Percentiles rank a stretch among this genome's conserved stretches.
phyloP scores from a whole-genome alignment of 23 tunicate species.

The Clavelina lepadiformis region DNA sequence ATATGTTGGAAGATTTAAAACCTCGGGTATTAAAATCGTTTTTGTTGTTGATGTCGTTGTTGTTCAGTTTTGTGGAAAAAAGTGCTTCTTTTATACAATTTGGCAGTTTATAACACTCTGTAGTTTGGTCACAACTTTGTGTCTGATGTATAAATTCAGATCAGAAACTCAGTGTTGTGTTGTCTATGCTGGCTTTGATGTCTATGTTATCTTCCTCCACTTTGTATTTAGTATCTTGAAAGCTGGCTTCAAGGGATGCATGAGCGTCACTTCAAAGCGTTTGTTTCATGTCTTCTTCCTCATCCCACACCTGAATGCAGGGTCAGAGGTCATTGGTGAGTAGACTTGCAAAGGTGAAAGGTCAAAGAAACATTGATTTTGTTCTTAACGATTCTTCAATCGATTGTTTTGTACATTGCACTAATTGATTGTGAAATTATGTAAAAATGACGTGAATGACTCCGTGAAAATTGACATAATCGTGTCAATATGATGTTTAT shows the following conservation, averaged over 20 bases:
- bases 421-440: not conserved
- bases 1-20: slow-evolving; percentile 57
- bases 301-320: slow-evolving; percentile 32
- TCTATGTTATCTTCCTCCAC: not conserved
- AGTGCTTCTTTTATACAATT: no score
- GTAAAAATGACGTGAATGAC: no score
- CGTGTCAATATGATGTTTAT: no score
- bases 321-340: slow-evolving; percentile 38
- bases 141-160: no score
- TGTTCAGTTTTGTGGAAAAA: no score
- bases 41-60: not conserved
- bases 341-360: not conserved
- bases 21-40: slow-evolving; percentile 20
- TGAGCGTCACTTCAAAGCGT: slow-evolving; percentile 14
- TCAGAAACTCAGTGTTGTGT: no score
- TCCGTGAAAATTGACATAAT: no score
- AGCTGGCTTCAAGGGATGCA: slow-evolving; percentile 43
- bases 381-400: not conserved
- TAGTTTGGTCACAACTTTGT: no score
- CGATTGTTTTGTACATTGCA: not conserved
- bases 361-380: not conserved
- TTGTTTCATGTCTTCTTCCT: slow-evolving; percentile 24
- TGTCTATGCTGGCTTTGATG: not conserved
- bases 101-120: no score
- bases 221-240: slow-evolving; percentile 25